Evolutionary conservation across 2,888 invertebrate genomes (phyloP).

Genomic region (Alcis repandata): DNA sequence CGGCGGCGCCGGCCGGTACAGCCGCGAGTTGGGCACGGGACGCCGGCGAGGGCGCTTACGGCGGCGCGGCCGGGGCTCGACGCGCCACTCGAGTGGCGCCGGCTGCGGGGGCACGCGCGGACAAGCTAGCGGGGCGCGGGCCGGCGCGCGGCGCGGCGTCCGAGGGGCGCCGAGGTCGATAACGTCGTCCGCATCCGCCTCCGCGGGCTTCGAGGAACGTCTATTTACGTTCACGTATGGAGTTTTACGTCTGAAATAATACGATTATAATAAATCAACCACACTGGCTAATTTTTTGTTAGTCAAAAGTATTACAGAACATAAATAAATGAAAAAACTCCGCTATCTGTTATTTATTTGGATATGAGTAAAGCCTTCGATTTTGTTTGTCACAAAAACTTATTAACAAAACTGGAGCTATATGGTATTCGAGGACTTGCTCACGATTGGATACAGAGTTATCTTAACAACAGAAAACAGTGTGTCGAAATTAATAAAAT

Average conservation of each 20-base stretch:
- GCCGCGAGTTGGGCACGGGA: conserved; percentile 70
- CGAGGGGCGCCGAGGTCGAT: conserved; percentile 53
- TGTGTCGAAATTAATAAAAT: too few species aligned
- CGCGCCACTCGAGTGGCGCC: conserved; percentile 39
- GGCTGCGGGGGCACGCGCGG: conserved; percentile 21
- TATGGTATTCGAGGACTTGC: too few species aligned
- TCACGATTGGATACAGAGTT: too few species aligned
- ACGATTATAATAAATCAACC: background rate
- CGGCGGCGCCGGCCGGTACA: conserved; percentile 68
- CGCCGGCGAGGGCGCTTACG: conserved; percentile 58
- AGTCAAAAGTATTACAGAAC: too few species aligned
- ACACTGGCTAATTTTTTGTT: too few species aligned
- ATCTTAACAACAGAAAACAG: too few species aligned
- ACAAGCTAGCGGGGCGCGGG: background rate
- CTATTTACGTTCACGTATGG: conserved; percentile 7
- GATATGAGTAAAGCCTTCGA: too few species aligned
- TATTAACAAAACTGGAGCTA: too few species aligned
- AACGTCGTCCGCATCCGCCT: conserved; percentile 52
- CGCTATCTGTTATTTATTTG: too few species aligned
- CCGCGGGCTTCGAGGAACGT: conserved; percentile 11
- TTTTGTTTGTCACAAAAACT: too few species aligned
- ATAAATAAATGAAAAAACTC: too few species aligned
- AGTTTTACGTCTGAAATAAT: conserved; percentile 11
- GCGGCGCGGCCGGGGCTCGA: conserved; percentile 41
- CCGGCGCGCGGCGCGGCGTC: conserved; percentile 27